phyloP scores from a whole-genome alignment of 1,140 invertebrate species.

The Zaprionus gabonicus region DNA sequence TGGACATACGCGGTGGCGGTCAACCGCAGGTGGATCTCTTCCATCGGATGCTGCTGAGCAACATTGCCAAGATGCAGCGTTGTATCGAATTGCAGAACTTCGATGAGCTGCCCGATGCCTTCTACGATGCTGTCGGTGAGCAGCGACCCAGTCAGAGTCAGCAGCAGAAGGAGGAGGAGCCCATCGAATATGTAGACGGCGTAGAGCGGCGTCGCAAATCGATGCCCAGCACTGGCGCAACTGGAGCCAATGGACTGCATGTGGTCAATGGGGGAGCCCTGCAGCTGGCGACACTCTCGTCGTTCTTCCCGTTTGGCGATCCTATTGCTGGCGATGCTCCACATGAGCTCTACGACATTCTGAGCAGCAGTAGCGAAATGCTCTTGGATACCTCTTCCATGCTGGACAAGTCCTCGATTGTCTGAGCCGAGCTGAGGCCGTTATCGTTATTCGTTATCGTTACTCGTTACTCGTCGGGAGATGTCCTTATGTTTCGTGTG shows the following conservation, averaged over 20 bases:
- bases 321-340: constrained; percentile 75
- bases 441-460: not conserved
- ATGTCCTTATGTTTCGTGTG: constrained; percentile 2
- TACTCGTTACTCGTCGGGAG: constrained; percentile 4
- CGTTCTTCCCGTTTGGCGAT: constrained; percentile 85
- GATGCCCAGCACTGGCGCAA: constrained; percentile 6
- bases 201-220: constrained; percentile 70
- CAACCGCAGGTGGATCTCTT: constrained; percentile 88
- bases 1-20: constrained; percentile 92
- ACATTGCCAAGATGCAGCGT: constrained; percentile 86
- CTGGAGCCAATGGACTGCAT: constrained; percentile 49
- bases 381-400: constrained; percentile 75
- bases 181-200: constrained; percentile 73
- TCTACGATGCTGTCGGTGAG: constrained; percentile 60
- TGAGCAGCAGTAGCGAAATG: constrained; percentile 75
- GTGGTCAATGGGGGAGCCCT: constrained; percentile 41
- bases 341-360: constrained; percentile 78
- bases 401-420: constrained; percentile 81
- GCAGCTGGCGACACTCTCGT: constrained; percentile 81
- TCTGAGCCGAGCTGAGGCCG: constrained; percentile 45
- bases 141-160: constrained; percentile 20
- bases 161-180: constrained; percentile 16
- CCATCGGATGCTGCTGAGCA: constrained; percentile 86
- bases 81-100: constrained; percentile 73
- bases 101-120: constrained; percentile 77